Conservation (phyloP, 2,113 vertebrate genomes). For the Cottus gobio region DNA sequence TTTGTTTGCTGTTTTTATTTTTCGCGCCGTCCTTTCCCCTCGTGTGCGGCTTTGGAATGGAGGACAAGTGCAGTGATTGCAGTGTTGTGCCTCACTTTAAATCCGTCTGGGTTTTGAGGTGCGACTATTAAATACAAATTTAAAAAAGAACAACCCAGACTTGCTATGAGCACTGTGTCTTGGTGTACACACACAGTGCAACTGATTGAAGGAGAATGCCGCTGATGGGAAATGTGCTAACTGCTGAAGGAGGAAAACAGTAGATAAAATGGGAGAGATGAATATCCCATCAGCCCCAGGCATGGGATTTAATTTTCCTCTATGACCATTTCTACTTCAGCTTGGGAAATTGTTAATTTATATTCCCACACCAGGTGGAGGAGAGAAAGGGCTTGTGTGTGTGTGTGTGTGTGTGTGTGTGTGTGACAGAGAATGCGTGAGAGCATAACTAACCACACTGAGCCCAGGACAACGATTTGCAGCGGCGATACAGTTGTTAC, state of each 20-base stretch:
- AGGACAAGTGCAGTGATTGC: slow-evolving; percentile 4
- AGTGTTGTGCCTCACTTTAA: slow-evolving; percentile 16
- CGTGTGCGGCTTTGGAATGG: background rate
- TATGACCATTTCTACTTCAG: slow-evolving; percentile 74
- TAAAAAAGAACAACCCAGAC: slow-evolving; percentile 35
- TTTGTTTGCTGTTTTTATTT: background rate
- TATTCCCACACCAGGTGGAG: slow-evolving; percentile 73
- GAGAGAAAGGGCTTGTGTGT: slow-evolving; percentile 43
- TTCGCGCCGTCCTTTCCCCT: background rate
- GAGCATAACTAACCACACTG: slow-evolving; percentile 64
- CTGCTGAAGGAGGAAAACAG: slow-evolving; percentile 70
- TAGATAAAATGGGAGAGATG: slow-evolving; percentile 77
- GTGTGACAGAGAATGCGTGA: slow-evolving; percentile 20
- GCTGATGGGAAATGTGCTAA: slow-evolving; percentile 76
- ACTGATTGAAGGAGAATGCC: slow-evolving; percentile 71
- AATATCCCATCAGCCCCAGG: slow-evolving; percentile 79
- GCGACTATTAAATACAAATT: slow-evolving; percentile 46
- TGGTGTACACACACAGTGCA: slow-evolving; percentile 58
- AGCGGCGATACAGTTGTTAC: slow-evolving; percentile 64
- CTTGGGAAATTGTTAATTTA: slow-evolving; percentile 79
- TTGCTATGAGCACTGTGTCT: slow-evolving; percentile 26
- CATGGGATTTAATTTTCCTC: slow-evolving; percentile 81
- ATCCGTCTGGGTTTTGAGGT: slow-evolving; percentile 44
- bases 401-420: slow-evolving; percentile 17
- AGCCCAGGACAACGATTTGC: slow-evolving; percentile 57